Conservation (phyloP, 2,113 vertebrate species). For the Gracilinanus agilis region DNA sequence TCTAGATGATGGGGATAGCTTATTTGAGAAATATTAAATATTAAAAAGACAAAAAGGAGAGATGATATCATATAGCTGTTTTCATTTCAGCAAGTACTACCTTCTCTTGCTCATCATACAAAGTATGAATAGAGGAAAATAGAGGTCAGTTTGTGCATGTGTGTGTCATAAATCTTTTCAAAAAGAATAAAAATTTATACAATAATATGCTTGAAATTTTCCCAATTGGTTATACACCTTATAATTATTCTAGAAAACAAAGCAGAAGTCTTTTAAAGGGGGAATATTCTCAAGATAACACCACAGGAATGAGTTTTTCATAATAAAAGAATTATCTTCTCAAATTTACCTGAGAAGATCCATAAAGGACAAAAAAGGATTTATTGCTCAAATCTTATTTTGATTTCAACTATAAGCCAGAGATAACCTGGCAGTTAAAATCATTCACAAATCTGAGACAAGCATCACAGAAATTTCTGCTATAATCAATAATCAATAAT, state of each 20-base stretch:
- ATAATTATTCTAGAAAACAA: not conserved
- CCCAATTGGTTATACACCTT: not conserved
- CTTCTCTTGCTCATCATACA: not conserved
- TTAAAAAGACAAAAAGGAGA: not conserved
- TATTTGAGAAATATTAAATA: not conserved
- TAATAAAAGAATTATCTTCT: not conserved
- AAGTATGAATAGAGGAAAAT: not conserved
- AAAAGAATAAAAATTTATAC: not conserved
- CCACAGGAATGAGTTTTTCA: not conserved
- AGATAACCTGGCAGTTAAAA: not conserved
- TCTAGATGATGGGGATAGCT: not conserved
- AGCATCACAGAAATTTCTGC: not conserved
- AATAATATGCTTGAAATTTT: not conserved
- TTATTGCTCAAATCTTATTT: conserved; percentile 4
- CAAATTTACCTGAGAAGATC: not conserved
- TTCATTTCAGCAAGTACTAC: not conserved
- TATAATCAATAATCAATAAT: not conserved
- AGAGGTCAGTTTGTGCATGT: not conserved
- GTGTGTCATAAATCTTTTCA: not conserved
- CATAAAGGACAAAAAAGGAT: not conserved
- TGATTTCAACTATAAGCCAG: not conserved
- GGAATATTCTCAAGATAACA: not conserved
- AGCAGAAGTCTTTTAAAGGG: not conserved
- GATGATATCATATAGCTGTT: not conserved
- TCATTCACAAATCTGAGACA: not conserved